Conservation (phyloP, 1,140 invertebrate genomes). For the Sinella curviseta region DNA sequence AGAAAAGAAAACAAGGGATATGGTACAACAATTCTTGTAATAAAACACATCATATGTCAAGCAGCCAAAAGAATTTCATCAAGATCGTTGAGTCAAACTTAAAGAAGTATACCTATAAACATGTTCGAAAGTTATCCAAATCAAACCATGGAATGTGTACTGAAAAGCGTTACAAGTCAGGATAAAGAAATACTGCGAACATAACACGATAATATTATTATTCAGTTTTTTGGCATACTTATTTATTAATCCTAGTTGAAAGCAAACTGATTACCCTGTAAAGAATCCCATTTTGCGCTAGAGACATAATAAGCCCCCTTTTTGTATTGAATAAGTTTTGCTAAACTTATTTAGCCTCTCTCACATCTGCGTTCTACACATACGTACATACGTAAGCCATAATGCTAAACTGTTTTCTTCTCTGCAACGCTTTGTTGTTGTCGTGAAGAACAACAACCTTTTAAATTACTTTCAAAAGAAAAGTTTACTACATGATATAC, state of each 20-base stretch:
- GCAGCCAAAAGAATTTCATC: neutral
- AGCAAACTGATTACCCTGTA: neutral
- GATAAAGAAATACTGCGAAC: neutral
- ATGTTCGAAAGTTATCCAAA: too few relatives aligned
- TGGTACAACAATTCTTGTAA: too few relatives aligned
- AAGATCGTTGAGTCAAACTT: neutral
- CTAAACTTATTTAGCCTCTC: too few relatives aligned
- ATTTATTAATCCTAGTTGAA: conserved; percentile 13
- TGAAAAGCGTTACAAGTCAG: neutral
- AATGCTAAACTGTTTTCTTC: too few relatives aligned
- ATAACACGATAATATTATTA: neutral
- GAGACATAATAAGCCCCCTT: neutral
- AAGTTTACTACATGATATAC: too few relatives aligned
- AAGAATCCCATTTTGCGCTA: neutral
- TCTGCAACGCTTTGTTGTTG: too few relatives aligned
- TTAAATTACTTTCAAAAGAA: conserved; percentile 11
- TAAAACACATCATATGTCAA: too few relatives aligned
- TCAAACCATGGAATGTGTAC: neutral
- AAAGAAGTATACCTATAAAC: neutral
- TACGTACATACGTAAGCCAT: too few relatives aligned
- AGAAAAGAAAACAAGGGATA: too few relatives aligned
- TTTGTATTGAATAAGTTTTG: too few relatives aligned
- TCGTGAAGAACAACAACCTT: conserved; percentile 23
- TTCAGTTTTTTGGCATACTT: neutral
- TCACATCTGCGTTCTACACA: too few relatives aligned